phyloP scores from a whole-genome alignment of 2,797 vertebrate genomes.

The Cryptoprocta ferox region DNA sequence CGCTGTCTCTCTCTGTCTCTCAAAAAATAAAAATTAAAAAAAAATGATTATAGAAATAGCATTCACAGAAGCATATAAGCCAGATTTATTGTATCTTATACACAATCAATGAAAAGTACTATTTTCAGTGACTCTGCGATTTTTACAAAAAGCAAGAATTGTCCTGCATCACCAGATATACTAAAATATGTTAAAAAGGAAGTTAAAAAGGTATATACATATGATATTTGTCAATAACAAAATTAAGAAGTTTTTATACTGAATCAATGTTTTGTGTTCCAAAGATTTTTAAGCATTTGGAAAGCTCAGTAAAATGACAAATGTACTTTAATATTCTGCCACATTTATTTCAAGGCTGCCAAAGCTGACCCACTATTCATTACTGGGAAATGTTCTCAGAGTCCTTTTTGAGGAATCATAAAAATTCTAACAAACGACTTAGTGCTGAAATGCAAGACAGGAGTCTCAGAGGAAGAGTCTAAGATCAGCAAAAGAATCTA shows the following conservation, averaged over 20 bases:
- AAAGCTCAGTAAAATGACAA: background rate
- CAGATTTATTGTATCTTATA: background rate
- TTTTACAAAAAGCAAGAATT: background rate
- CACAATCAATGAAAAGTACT: background rate
- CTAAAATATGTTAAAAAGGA: slow-evolving; percentile 7
- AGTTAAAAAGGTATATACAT: background rate
- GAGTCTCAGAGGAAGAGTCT: background rate
- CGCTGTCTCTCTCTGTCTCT: too few species aligned
- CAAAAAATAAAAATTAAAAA: too few species aligned
- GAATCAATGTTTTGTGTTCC: background rate
- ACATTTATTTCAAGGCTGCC: background rate
- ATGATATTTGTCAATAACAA: background rate
- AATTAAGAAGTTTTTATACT: background rate
- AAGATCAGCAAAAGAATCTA: background rate
- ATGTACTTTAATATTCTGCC: background rate
- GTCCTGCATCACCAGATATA: background rate
- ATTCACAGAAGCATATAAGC: background rate
- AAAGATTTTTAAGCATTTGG: background rate
- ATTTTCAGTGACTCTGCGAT: background rate
- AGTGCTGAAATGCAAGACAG: background rate
- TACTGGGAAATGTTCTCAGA: slow-evolving; percentile 17
- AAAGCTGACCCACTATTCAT: background rate
- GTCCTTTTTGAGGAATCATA: background rate
- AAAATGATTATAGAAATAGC: background rate
- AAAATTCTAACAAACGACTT: background rate